Conservation (phyloP, 2,113 vertebrate species). For the Redunca redunca region DNA sequence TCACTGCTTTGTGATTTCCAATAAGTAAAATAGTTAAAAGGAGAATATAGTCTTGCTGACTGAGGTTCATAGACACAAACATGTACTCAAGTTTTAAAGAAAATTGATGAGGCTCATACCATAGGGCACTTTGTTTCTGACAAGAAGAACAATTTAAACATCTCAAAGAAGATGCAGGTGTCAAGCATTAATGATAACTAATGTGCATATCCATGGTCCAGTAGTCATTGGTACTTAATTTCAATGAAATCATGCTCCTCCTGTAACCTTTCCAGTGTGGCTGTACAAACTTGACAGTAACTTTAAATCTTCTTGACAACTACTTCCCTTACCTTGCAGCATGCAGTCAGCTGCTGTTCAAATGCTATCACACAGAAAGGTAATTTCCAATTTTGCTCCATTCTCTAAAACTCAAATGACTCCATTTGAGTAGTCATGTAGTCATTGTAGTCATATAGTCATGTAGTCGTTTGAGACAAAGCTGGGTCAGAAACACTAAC, state of each 20-base stretch:
- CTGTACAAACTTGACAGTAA: slow-evolving; percentile 67
- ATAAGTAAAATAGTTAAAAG: not conserved
- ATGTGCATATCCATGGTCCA: slow-evolving; percentile 19
- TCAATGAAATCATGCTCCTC: slow-evolving; percentile 46
- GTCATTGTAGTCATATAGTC: no score
- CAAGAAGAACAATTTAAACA: slow-evolving; percentile 47
- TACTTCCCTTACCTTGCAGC: slow-evolving; percentile 49
- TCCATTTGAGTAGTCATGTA: no score
- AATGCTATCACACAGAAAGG: not conserved
- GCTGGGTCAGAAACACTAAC: slow-evolving; percentile 32
- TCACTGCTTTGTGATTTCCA: not conserved
- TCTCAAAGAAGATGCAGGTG: slow-evolving; percentile 58
- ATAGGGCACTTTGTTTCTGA: slow-evolving; percentile 20
- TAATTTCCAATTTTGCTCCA: not conserved
- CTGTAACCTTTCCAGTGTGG: not conserved
- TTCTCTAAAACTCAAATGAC: not conserved
- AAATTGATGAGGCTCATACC: not conserved
- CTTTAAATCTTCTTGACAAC: slow-evolving; percentile 74
- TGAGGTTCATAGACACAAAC: not conserved
- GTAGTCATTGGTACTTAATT: slow-evolving; percentile 59
- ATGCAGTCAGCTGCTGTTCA: slow-evolving; percentile 47
- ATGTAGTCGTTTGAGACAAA: not conserved
- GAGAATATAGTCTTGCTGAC: not conserved
- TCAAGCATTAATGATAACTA: slow-evolving; percentile 70
- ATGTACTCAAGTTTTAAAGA: not conserved